A percentile compares a stretch with the other conserved stretches of the same genome.
phyloP scores from a whole-genome alignment of 92 coral and sea anemone genomes.

The Epizoanthus scotinus region DNA sequence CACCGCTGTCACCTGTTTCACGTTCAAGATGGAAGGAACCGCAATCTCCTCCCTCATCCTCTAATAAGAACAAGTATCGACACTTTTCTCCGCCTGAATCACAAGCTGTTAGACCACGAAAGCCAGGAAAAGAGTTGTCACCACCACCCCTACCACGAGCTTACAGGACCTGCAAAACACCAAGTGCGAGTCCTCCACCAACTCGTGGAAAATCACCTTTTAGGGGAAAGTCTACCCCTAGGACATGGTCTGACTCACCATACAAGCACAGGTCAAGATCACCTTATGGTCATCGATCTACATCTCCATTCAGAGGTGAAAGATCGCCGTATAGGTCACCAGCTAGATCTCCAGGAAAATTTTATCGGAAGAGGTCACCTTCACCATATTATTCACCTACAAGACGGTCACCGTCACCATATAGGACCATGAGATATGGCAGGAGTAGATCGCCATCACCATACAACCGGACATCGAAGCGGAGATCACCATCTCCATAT shows the following conservation, averaged over 20 bases:
- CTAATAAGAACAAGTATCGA: slow-evolving; percentile 50
- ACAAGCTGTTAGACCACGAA: slow-evolving; percentile 56
- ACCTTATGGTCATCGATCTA: slow-evolving; percentile 46
- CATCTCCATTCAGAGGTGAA: slow-evolving; percentile 66
- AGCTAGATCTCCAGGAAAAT: slow-evolving; percentile 71
- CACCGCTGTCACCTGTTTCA: slow-evolving; percentile 81
- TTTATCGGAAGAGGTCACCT: slow-evolving; percentile 57
- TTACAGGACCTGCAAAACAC: slow-evolving; percentile 72
- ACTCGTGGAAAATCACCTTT: slow-evolving; percentile 60
- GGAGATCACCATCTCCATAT: slow-evolving; percentile 86
- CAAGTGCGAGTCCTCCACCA: slow-evolving; percentile 83
- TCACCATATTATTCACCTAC: slow-evolving; percentile 74
- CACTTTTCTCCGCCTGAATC: slow-evolving; percentile 56
- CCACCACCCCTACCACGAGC: slow-evolving; percentile 87
- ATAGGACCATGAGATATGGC: slow-evolving; percentile 57
- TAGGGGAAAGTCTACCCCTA: slow-evolving; percentile 58
- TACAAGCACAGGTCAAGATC: slow-evolving; percentile 81
- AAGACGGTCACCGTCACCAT: slow-evolving; percentile 78
- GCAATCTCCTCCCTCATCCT: slow-evolving; percentile 64
- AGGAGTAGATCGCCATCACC: slow-evolving; percentile 71
- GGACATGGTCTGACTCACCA: slow-evolving; percentile 88
- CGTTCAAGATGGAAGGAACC: slow-evolving; percentile 83
- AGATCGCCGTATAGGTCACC: slow-evolving; percentile 75
- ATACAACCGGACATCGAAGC: slow-evolving; percentile 54
- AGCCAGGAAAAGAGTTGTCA: slow-evolving; percentile 54